A percentile compares a stretch with the other conserved stretches of the same genome.
Conservation (phyloP, 2,797 vertebrate genomes). For the Epinephelus awoara region DNA sequence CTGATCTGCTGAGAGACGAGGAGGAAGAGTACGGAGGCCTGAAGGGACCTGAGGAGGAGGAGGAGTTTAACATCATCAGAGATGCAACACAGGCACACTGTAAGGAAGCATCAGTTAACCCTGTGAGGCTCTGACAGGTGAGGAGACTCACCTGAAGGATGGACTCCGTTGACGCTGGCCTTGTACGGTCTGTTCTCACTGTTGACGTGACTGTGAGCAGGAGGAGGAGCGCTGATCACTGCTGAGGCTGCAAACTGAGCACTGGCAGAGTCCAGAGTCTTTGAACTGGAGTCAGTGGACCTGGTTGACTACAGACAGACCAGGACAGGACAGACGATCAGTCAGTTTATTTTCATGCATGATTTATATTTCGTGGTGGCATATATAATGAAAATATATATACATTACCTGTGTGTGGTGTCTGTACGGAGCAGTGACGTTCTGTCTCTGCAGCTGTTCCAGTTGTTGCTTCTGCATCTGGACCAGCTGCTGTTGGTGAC, state of each 20-base stretch:
- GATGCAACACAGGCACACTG: no score
- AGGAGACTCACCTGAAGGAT: slow-evolving; percentile 85
- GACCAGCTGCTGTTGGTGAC: slow-evolving; percentile 93
- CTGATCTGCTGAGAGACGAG: slow-evolving; percentile 83
- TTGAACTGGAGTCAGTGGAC: slow-evolving; percentile 89
- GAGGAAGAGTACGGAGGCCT: slow-evolving; percentile 90
- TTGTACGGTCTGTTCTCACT: slow-evolving; percentile 86
- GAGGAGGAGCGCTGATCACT: slow-evolving; percentile 89
- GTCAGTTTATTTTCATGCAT: no score
- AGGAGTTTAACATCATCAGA: neutral
- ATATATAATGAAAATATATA: neutral
- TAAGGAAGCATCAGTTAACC: no score
- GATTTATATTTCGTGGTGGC: no score
- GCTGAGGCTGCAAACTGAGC: slow-evolving; percentile 96
- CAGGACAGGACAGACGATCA: no score
- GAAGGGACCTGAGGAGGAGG: slow-evolving; percentile 84
- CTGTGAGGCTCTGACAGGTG: no score
- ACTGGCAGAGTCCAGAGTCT: slow-evolving; percentile 94
- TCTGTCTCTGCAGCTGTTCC: slow-evolving; percentile 87
- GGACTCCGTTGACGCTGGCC: slow-evolving; percentile 88
- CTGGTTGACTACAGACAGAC: slow-evolving; percentile 81
- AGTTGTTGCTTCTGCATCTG: slow-evolving; percentile 95
- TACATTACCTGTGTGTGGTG: slow-evolving; percentile 86
- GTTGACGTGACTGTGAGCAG: slow-evolving; percentile 84
- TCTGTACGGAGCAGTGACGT: slow-evolving; percentile 77